Evolutionary conservation across 2,888 invertebrate genomes (phyloP).

Genomic region (Bombylius discolor): DNA sequence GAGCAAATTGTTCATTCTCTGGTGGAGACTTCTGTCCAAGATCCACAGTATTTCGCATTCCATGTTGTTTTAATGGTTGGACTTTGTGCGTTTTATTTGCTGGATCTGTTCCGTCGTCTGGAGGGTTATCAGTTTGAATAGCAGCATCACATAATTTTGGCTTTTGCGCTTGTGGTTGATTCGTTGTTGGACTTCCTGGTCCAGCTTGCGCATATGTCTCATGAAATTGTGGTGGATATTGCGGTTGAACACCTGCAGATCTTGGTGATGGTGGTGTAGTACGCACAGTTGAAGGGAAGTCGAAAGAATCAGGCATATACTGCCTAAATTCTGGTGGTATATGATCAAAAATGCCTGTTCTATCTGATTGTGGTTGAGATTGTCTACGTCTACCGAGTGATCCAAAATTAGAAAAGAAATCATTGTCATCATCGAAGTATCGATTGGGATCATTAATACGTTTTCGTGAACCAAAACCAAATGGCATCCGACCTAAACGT

Average conservation of each 20-base stretch:
- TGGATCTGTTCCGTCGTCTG: conserved; percentile 16
- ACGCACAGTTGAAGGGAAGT: conserved; percentile 13
- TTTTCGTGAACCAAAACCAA: conserved; percentile 34
- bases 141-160: conserved; percentile 33
- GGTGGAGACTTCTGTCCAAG: conserved; percentile 52
- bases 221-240: conserved; percentile 16
- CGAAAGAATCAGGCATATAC: conserved; percentile 33
- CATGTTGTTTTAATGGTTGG: conserved; percentile 47
- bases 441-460: conserved; percentile 27
- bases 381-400: conserved; percentile 18
- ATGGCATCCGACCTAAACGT: conserved; percentile 32
- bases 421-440: conserved; percentile 27
- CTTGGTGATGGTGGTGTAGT: conserved; percentile 2
- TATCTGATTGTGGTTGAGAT: background rate
- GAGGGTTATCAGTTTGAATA: conserved; percentile 31
- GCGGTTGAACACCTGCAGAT: conserved; percentile 13
- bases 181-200: conserved; percentile 14
- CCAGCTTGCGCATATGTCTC: conserved; percentile 17
- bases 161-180: conserved; percentile 22
- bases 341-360: conserved; percentile 27
- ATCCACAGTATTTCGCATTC: conserved; percentile 64
- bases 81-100: background rate
- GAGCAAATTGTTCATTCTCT: conserved; percentile 44
- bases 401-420: conserved; percentile 31
- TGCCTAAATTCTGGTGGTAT: conserved; percentile 35